phyloP scores from a whole-genome alignment of 1,140 invertebrate genomes.

The Drosophila mayri region DNA sequence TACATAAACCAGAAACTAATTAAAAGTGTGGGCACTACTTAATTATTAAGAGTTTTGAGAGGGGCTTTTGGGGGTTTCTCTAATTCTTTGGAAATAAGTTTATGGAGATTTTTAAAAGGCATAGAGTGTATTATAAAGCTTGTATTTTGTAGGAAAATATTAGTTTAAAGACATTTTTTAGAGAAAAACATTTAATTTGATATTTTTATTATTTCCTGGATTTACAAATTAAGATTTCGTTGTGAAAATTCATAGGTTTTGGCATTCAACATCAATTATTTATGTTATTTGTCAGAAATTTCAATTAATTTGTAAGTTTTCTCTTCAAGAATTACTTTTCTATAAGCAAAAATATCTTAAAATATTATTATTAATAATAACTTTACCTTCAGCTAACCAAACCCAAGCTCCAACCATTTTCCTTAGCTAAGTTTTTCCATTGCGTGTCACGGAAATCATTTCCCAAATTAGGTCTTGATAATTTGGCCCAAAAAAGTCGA shows the following conservation, averaged over 20 bases:
- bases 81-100: not conserved
- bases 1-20: slow-evolving; percentile 24
- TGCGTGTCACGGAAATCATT: slow-evolving; percentile 59
- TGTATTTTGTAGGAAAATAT: not conserved
- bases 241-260: no score
- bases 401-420: not conserved
- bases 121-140: no score
- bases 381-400: not conserved
- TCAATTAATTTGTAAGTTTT: no score
- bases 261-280: no score
- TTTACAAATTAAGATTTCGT: no score
- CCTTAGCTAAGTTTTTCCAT: not conserved
- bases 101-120: not conserved
- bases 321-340: no score
- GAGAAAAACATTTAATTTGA: no score
- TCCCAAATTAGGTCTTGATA: slow-evolving; percentile 23
- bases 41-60: not conserved
- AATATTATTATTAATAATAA: not conserved
- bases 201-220: no score
- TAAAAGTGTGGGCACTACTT: slow-evolving; percentile 7
- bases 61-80: not conserved
- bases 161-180: not conserved
- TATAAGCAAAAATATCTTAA: not conserved
- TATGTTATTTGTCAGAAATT: no score
- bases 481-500: slow-evolving; percentile 25